A percentile compares a stretch with the other conserved stretches of the same genome.
Evolutionary conservation across 2,888 invertebrate species (phyloP).

Genomic region (Orthosia gracilis): DNA sequence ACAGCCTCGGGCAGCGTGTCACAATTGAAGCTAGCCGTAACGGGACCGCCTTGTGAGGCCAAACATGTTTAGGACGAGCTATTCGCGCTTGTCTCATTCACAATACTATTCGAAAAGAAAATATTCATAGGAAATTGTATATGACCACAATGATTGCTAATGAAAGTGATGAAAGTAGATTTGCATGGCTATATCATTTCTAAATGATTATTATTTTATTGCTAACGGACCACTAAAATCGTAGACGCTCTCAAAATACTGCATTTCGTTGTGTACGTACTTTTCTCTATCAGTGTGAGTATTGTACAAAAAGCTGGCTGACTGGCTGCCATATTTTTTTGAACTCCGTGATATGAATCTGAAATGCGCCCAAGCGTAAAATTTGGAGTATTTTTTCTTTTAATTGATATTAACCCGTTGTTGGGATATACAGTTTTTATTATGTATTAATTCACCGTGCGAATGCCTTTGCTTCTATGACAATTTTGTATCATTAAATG

Average conservation of each 20-base stretch:
- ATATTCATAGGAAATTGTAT: constrained; percentile 37
- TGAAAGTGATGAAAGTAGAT: constrained; percentile 50
- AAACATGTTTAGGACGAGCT: constrained; percentile 49
- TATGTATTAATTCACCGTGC: constrained; percentile 35
- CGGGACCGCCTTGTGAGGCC: constrained; percentile 58
- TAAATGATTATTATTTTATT: constrained; percentile 27
- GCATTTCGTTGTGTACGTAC: constrained; percentile 18
- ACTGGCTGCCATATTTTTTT: constrained; percentile 35
- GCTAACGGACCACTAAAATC: constrained; percentile 5
- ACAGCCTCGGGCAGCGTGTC: constrained; percentile 46
- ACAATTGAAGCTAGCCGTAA: constrained; percentile 48
- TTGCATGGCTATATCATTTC: constrained; percentile 28
- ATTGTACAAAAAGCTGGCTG: constrained; percentile 29
- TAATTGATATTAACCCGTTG: constrained; percentile 29
- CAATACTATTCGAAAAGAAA: constrained; percentile 29
- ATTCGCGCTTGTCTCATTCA: constrained; percentile 34
- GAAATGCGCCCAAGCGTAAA: constrained; percentile 44
- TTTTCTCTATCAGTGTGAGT: constrained; percentile 13
- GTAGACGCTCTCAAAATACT: constrained; percentile 8
- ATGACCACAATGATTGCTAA: constrained; percentile 45
- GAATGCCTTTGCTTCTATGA: constrained; percentile 21
- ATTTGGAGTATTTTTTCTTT: constrained; percentile 29
- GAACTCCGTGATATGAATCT: constrained; percentile 21
- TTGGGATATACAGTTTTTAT: constrained; percentile 27
- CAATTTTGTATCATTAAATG: constrained; percentile 18